These are phyloP conservation scores for Arenicola marina DNA, from an alignment of 2,888 invertebrate genomes.

Conservation along the genomic window DNA sequence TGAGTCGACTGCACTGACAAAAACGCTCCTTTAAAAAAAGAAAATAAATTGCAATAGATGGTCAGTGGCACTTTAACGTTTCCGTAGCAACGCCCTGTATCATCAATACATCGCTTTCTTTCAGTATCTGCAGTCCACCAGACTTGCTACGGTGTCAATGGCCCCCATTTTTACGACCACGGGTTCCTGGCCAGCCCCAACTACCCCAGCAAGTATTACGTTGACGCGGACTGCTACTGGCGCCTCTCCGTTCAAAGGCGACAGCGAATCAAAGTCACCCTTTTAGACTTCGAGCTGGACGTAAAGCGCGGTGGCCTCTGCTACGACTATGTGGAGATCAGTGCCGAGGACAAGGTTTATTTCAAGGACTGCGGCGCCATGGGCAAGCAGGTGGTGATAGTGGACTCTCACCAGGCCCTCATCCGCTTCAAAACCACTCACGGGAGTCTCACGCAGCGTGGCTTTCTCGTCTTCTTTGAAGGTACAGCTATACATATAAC, in stretches of 20 bases:
- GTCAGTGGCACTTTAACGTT: too few relatives aligned
- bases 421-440: constrained; percentile 26
- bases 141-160: neutral
- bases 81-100: too few relatives aligned
- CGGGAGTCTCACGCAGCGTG: constrained; percentile 29
- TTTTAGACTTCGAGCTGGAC: constrained; percentile 34
- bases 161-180: constrained; percentile 8
- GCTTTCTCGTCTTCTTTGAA: constrained; percentile 30
- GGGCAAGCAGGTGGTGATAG: constrained; percentile 27
- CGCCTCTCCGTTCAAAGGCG: constrained; percentile 22
- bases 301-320: constrained; percentile 31
- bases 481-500: too few relatives aligned
- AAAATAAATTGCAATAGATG: too few relatives aligned
- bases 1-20: too few relatives aligned
- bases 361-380: constrained; percentile 34
- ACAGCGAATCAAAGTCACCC: constrained; percentile 21
- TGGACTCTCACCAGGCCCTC: constrained; percentile 15
- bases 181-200: constrained; percentile 34
- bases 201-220: constrained; percentile 34
- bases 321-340: constrained; percentile 27
- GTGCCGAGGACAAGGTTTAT: constrained; percentile 10
- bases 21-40: too few relatives aligned
- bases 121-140: neutral
- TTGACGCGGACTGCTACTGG: constrained; percentile 33
- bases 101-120: too few relatives aligned